These are phyloP conservation scores for Chelidonichthys spinosus DNA, from an alignment of 2,797 vertebrate genomes.

Conservation along the genomic window DNA sequence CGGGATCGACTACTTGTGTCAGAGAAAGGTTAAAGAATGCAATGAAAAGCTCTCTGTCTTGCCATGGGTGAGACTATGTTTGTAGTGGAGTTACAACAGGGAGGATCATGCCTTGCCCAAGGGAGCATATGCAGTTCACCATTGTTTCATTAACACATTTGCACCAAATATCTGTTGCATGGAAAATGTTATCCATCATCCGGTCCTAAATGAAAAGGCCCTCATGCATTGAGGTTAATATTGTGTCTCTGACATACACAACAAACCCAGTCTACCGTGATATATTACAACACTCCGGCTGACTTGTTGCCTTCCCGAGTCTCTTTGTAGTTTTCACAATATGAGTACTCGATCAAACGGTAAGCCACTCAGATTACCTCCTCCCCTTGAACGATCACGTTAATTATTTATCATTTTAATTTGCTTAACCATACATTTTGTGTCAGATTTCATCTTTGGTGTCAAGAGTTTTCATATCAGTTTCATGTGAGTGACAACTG, in stretches of 20 bases:
- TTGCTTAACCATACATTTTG: slow-evolving; percentile 78
- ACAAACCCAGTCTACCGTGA: slow-evolving; percentile 56
- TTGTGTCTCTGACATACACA: slow-evolving; percentile 52
- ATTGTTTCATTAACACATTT: slow-evolving; percentile 32
- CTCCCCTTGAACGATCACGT: slow-evolving; percentile 64
- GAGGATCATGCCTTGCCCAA: neutral
- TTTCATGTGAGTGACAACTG: slow-evolving; percentile 58
- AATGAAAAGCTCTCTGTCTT: neutral
- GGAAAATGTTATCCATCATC: slow-evolving; percentile 63
- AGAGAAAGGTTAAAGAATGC: neutral
- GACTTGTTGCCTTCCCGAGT: slow-evolving; percentile 63
- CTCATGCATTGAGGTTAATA: slow-evolving; percentile 61
- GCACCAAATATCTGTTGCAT: slow-evolving; percentile 49
- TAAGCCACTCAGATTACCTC: slow-evolving; percentile 77
- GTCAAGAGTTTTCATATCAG: slow-evolving; percentile 64
- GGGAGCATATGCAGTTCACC: slow-evolving; percentile 8
- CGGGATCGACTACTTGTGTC: neutral
- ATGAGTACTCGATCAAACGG: slow-evolving; percentile 73
- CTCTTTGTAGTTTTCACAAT: slow-evolving; percentile 77
- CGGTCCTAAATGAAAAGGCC: slow-evolving; percentile 62
- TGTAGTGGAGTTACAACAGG: neutral
- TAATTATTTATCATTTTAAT: slow-evolving; percentile 82
- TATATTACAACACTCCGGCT: slow-evolving; percentile 75
- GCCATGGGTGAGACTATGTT: too few relatives aligned
- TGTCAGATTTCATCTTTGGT: slow-evolving; percentile 71